Percentiles rank a stretch among this genome's conserved stretches.
Evolutionary conservation across 2,797 vertebrate genomes (phyloP).

Genomic region (Gallinago stenura): DNA sequence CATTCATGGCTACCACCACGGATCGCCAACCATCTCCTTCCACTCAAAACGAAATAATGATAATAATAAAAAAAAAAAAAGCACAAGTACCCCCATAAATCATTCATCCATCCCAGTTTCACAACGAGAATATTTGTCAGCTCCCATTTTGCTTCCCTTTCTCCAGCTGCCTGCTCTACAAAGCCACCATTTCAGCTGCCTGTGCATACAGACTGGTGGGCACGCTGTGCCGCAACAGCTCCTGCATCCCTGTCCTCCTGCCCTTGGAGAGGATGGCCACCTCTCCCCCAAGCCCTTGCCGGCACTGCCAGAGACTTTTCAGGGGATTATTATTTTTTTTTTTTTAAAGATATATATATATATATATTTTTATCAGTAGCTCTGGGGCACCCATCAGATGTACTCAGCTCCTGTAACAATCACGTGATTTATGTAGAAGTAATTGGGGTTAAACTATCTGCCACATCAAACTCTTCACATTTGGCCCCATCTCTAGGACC

Average conservation of each 20-base stretch:
- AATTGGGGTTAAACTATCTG: constrained; percentile 73
- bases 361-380: not conserved
- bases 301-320: not conserved
- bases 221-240: not conserved
- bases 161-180: not conserved
- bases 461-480: constrained; percentile 65
- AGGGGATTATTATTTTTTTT: not conserved
- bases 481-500: constrained; percentile 61
- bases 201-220: not conserved
- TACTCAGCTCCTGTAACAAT: constrained; percentile 10
- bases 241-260: not conserved
- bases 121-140: constrained; percentile 1
- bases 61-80: not conserved
- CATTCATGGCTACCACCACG: not conserved
- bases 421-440: constrained; percentile 66
- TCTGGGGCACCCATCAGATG: not conserved
- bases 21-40: not conserved
- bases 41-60: not conserved
- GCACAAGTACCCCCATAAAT: constrained; percentile 18
- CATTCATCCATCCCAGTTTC: constrained; percentile 19
- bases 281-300: not conserved
- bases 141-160: constrained; percentile 43
- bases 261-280: not conserved
- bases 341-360: no score
- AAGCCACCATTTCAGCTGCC: constrained; percentile 63